Conservation (phyloP, 2,888 invertebrate genomes). For the Plebejus argus region DNA sequence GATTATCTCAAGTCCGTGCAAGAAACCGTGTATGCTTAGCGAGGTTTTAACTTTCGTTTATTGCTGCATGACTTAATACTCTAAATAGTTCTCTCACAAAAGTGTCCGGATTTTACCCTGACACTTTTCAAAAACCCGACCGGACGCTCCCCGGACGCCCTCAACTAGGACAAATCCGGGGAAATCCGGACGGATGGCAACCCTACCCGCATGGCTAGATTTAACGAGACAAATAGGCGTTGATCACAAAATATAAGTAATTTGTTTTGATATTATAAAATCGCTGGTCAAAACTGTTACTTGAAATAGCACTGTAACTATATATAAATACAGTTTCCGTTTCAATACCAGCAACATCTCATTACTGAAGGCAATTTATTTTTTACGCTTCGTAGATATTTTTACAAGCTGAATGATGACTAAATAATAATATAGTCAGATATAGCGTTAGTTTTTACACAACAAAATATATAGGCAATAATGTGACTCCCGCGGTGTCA, state of each 20-base stretch:
- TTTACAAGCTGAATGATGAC: conserved; percentile 37
- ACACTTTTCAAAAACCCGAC: too few species aligned
- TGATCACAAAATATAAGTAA: conserved; percentile 13
- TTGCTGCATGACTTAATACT: too few species aligned
- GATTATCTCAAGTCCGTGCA: too few species aligned
- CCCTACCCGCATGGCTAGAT: conserved; percentile 14
- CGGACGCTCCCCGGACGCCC: too few species aligned
- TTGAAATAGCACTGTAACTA: neutral
- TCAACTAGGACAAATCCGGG: too few species aligned
- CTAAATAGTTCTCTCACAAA: too few species aligned
- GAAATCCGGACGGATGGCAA: too few species aligned
- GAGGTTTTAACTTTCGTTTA: too few species aligned
- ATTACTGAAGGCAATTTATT: conserved; percentile 40
- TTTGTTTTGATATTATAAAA: conserved; percentile 11
- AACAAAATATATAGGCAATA: neutral
- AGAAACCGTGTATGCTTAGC: too few species aligned
- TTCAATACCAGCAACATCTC: neutral
- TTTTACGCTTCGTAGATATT: conserved; percentile 38
- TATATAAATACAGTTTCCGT: neutral
- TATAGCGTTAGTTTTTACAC: conserved; percentile 36
- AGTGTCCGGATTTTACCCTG: too few species aligned
- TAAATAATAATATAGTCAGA: conserved; percentile 41
- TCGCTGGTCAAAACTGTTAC: neutral
- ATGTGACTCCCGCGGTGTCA: neutral
- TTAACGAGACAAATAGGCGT: conserved; percentile 17